These are phyloP conservation scores for Salvelinus alpinus DNA, from an alignment of 2,113 vertebrate genomes.

Conservation along the genomic window DNA sequence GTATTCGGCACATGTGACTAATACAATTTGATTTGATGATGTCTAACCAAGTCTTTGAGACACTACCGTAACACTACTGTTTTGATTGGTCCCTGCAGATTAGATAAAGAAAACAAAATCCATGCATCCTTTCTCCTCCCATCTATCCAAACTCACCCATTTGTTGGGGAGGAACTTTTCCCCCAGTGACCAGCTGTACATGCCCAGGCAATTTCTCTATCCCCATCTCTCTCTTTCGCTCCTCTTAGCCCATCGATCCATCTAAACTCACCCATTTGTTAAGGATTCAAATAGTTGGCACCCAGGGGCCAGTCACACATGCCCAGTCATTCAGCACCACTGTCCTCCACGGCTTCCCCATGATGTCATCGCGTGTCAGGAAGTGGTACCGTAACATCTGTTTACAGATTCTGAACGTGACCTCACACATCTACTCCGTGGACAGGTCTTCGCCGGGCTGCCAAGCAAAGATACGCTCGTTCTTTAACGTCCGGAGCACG, in stretches of 20 bases:
- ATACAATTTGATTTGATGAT: too few relatives aligned
- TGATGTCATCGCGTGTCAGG: constrained; percentile 56
- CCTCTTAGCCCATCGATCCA: constrained; percentile 26
- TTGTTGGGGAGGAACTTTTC: constrained; percentile 70
- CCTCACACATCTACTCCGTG: constrained; percentile 79
- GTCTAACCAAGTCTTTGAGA: too few relatives aligned
- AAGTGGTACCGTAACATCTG: constrained; percentile 81
- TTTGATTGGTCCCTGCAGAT: too few relatives aligned
- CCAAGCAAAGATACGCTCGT: constrained; percentile 84
- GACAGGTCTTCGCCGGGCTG: constrained; percentile 74
- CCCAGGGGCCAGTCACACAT: constrained; percentile 84
- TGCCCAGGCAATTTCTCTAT: constrained; percentile 69
- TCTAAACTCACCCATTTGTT: constrained; percentile 73
- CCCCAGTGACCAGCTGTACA: constrained; percentile 82
- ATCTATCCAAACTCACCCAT: constrained; percentile 64
- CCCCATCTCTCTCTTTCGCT: too few relatives aligned
- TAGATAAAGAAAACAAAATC: too few relatives aligned
- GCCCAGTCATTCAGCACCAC: constrained; percentile 54
- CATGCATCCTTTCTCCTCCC: constrained; percentile 51
- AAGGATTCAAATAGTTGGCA: constrained; percentile 75
- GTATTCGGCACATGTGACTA: too few relatives aligned
- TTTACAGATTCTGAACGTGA: constrained; percentile 82
- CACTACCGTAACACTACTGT: too few relatives aligned
- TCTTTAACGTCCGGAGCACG: constrained; percentile 82
- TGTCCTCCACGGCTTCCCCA: constrained; percentile 59